A percentile compares a stretch with the other conserved stretches of the same genome.
Conservation (phyloP, 2,888 invertebrate genomes). For the Thera obeliscata region DNA sequence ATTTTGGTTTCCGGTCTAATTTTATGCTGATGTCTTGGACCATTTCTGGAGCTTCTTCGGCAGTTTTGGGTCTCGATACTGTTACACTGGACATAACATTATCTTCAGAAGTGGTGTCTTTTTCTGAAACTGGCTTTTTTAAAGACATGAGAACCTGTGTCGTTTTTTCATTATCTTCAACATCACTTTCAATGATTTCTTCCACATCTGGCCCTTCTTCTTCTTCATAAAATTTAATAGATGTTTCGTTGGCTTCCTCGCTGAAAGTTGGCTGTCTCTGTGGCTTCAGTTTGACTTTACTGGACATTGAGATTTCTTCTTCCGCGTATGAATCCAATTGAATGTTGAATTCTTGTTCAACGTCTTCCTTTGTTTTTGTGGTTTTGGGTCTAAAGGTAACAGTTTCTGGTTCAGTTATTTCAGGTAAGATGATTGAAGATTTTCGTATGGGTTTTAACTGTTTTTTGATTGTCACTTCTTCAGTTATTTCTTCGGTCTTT, state of each 20-base stretch:
- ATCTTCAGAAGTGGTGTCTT: slow-evolving; percentile 65
- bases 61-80: slow-evolving; percentile 61
- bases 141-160: slow-evolving; percentile 68
- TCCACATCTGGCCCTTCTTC: slow-evolving; percentile 69
- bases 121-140: slow-evolving; percentile 70
- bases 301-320: slow-evolving; percentile 94
- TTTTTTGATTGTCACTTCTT: slow-evolving; percentile 89
- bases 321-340: slow-evolving; percentile 93
- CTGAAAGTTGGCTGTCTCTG: slow-evolving; percentile 89
- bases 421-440: slow-evolving; percentile 87
- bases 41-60: slow-evolving; percentile 75
- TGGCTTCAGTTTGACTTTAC: slow-evolving; percentile 91
- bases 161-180: slow-evolving; percentile 72
- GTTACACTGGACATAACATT: slow-evolving; percentile 66
- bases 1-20: slow-evolving; percentile 87
- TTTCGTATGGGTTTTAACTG: slow-evolving; percentile 88
- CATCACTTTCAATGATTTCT: slow-evolving; percentile 77
- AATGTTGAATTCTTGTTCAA: slow-evolving; percentile 95
- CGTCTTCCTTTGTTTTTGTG: slow-evolving; percentile 92
- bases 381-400: slow-evolving; percentile 91
- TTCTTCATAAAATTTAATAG: slow-evolving; percentile 86
- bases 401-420: slow-evolving; percentile 89
- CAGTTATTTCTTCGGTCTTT: slow-evolving; percentile 80
- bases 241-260: slow-evolving; percentile 91
- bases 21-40: slow-evolving; percentile 87